Base-by-base conservation (phyloP, 2,113 vertebrate genomes). In the Eptesicus fuscus region DNA sequence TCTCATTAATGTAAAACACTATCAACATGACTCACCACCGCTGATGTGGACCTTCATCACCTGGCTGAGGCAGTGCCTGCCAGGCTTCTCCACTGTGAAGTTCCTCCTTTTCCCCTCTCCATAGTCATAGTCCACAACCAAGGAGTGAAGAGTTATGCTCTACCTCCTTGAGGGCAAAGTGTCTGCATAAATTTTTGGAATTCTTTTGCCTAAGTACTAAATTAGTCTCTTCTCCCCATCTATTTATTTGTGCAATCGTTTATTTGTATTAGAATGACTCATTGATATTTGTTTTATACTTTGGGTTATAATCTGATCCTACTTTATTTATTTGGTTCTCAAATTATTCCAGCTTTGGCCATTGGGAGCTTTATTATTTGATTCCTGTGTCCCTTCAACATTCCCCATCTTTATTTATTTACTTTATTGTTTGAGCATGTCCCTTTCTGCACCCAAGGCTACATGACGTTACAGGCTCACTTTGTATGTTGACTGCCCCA, bases 261-360 rank as follows among this genome's bases (percentile, higher is more conserved):
- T 88, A 83, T 78, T 86, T 90, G n/a, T 42, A 83, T 65, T 25
- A 93, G 30, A 23, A 85, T 1, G 17, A 63, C 11, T 89, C 37
- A 65, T 0, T 82, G 47, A 73, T 69, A 67, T 22, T 89, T 89
- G 76, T 79, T 91, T 96, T 85, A 78, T 35, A 82, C 40, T 95
- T 35, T 65, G 69, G 74, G 74, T 73, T 94, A 86, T 40, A 91
- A 91, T 83, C 12, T 14, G 86, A 78, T 70, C 78, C 28, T 70
- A 78, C 5, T 80, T 65, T 32, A 51, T 84, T 94, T 70, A 74
- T 71, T 91, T 93, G 91, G 7, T 83, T 88, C 35, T 89, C 47
- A 74, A 86, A 83, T 37, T 74, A 9, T 71, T 84, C n/a, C 47
- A 91, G 70, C 20, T 49, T 70, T 80, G 51, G 63, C 20, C 86